Evolutionary conservation across 1,140 invertebrate species (phyloP).

Genomic region (Scaptodrosophila lebanonensis): DNA sequence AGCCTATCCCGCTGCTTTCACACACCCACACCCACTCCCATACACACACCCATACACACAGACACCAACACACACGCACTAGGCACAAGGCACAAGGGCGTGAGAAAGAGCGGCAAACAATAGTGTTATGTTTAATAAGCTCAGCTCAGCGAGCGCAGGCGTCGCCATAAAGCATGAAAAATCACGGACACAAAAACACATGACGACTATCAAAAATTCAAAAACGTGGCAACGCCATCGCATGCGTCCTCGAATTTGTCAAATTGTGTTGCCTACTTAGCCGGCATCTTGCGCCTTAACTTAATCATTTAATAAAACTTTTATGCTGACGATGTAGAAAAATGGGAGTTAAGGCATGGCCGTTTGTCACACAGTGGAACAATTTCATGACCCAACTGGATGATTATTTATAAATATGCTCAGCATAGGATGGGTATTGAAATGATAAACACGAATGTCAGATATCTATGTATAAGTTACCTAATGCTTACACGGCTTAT

Average conservation of each 20-base stretch:
- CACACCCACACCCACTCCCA: not conserved
- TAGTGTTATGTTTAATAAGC: constrained; percentile 72
- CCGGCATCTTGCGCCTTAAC: constrained; percentile 46
- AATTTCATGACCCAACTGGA: no score
- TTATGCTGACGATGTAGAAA: constrained; percentile 60
- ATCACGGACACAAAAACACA: constrained; percentile 53
- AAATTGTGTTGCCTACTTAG: constrained; percentile 56
- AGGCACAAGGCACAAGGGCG: not conserved
- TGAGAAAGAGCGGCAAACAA: constrained; percentile 26
- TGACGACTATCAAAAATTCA: constrained; percentile 69
- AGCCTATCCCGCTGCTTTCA: not conserved
- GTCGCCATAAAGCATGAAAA: constrained; percentile 7
- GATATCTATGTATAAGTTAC: no score
- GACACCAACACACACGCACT: not conserved
- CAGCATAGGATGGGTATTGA: no score
- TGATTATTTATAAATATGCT: no score
- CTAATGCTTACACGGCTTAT: no score
- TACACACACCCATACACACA: not conserved
- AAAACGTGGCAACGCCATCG: constrained; percentile 30
- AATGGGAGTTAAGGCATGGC: no score
- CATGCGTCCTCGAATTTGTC: constrained; percentile 49
- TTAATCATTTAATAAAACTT: constrained; percentile 74
- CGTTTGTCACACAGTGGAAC: no score
- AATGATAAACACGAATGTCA: no score
- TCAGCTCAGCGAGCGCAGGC: not conserved